phyloP scores from a whole-genome alignment of 1,140 invertebrate genomes.

The Musca vetustissima region DNA sequence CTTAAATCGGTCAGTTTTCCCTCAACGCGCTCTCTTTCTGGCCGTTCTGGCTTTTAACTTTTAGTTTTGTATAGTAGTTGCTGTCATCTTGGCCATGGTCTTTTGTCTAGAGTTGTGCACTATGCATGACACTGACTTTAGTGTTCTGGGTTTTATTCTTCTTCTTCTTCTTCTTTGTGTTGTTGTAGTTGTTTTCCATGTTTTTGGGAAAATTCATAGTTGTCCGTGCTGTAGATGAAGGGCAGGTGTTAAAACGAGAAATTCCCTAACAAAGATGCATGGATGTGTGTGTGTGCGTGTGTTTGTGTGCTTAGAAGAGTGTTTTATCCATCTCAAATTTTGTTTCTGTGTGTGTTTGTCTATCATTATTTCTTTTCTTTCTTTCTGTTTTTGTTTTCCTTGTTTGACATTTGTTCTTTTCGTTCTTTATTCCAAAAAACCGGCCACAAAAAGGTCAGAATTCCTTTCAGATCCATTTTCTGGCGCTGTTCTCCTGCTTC shows the following conservation, averaged over 20 bases:
- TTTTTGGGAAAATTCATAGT: background rate
- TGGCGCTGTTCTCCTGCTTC: too few species aligned
- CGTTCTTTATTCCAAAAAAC: background rate
- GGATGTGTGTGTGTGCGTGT: too few species aligned
- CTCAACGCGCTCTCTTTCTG: background rate
- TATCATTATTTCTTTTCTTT: background rate
- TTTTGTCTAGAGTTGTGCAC: too few species aligned
- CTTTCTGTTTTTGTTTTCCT: conserved; percentile 1
- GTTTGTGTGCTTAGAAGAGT: too few species aligned
- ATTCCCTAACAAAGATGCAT: background rate
- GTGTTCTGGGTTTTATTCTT: background rate
- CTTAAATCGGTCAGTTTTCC: background rate
- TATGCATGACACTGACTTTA: too few species aligned
- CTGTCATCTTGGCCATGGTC: too few species aligned
- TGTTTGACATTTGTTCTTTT: background rate
- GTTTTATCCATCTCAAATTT: too few species aligned
- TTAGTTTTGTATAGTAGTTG: too few species aligned
- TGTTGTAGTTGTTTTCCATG: background rate
- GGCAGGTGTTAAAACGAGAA: conserved; percentile 21
- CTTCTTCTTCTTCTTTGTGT: too few species aligned
- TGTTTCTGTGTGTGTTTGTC: too few species aligned
- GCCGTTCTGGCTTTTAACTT: background rate
- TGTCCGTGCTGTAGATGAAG: background rate
- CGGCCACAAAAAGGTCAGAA: conserved; percentile 1
- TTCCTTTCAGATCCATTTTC: conserved; percentile 2